These are phyloP conservation scores for Lamellibrachia satsuma DNA, from an alignment of 2,888 invertebrate genomes.

Conservation along the genomic window DNA sequence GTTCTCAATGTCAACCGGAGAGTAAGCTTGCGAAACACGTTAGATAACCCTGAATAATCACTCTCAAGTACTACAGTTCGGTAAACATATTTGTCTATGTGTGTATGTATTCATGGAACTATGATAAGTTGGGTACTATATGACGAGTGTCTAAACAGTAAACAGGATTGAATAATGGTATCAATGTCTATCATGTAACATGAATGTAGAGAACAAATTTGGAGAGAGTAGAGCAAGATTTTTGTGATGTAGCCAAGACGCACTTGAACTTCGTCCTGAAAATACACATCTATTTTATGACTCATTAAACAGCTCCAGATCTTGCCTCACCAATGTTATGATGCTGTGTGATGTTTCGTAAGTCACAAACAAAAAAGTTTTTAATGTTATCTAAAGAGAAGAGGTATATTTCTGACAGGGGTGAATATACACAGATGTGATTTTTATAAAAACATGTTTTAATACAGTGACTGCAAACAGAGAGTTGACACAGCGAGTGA, in stretches of 20 bases:
- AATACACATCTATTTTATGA: too few species aligned
- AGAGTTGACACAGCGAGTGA: too few species aligned
- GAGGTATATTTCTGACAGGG: too few species aligned
- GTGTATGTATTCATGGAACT: not conserved
- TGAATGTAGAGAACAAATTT: not conserved
- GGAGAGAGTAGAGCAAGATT: not conserved
- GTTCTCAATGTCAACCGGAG: not conserved
- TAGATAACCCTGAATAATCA: not conserved
- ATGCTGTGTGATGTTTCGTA: too few species aligned
- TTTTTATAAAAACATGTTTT: too few species aligned
- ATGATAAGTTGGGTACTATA: not conserved
- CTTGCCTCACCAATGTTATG: too few species aligned
- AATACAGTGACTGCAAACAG: too few species aligned
- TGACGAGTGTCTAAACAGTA: not conserved
- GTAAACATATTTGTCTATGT: not conserved
- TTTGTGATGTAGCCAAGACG: not conserved
- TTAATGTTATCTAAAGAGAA: too few species aligned
- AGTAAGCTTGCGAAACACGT: not conserved
- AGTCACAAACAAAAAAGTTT: too few species aligned
- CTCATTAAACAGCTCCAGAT: too few species aligned
- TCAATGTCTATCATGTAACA: not conserved
- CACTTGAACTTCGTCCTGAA: too few species aligned
- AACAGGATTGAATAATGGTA: not conserved
- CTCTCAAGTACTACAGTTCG: not conserved
- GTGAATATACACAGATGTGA: too few species aligned